Conservation (phyloP, 2,888 invertebrate species). For the Cryptocephalus moraei region DNA sequence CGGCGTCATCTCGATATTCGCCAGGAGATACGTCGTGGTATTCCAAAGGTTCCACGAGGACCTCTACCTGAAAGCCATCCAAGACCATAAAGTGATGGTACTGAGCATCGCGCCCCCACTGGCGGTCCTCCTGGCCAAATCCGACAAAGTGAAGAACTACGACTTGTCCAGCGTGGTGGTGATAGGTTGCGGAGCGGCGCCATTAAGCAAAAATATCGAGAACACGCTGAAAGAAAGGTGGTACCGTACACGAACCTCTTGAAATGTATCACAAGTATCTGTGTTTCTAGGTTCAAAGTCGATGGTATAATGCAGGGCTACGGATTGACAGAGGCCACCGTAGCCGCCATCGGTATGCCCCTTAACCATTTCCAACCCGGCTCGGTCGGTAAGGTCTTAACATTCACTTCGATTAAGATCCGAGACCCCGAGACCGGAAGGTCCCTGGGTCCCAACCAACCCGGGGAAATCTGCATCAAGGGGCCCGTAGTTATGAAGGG, state of each 20-base stretch:
- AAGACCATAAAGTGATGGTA: constrained; percentile 56
- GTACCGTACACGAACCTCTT: not conserved
- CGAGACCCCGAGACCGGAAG: constrained; percentile 51
- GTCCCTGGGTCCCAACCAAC: constrained; percentile 46
- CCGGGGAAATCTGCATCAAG: constrained; percentile 75
- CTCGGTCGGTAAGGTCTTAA: constrained; percentile 52
- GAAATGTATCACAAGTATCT: not conserved
- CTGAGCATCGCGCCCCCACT: constrained; percentile 71
- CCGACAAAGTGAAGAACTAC: constrained; percentile 64
- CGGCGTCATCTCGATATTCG: constrained; percentile 15
- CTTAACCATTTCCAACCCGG: constrained; percentile 39
- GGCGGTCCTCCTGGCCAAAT: constrained; percentile 70
- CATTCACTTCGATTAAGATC: constrained; percentile 52
- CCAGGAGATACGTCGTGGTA: constrained; percentile 16
- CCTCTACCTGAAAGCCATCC: constrained; percentile 56
- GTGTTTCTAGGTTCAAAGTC: not conserved
- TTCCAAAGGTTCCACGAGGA: constrained; percentile 31
- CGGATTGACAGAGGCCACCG: constrained; percentile 69
- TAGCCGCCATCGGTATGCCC: constrained; percentile 40
- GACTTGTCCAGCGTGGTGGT: constrained; percentile 59
- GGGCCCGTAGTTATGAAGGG: constrained; percentile 56
- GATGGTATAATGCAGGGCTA: constrained; percentile 48
- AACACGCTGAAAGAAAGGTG: constrained; percentile 42
- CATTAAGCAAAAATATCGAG: constrained; percentile 60
- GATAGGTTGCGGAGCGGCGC: constrained; percentile 70